Base-by-base conservation (phyloP, 2,797 vertebrate species). In the Coccyzus lansbergi region DNA sequence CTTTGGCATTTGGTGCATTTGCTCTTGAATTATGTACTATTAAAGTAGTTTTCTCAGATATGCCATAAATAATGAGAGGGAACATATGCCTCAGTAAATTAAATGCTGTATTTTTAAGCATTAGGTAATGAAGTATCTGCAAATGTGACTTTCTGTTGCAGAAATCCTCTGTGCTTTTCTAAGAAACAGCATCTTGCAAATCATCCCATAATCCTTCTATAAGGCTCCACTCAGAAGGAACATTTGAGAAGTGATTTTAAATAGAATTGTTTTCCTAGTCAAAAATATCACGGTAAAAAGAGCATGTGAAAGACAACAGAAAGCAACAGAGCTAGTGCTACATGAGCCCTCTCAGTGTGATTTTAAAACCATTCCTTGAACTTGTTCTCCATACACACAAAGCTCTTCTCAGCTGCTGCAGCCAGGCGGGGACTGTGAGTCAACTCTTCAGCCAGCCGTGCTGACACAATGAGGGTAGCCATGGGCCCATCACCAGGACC, bases 71-170 rank as follows among this genome's bases (percentile, higher is more conserved):
- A 76, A 78, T 68, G 65, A 69, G 52, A 77, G 63, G 82, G 36
- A 94, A 64, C 62, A 91, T 72, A 78, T 79, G 86, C 51, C 62
- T 92, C 48, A 38, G 34, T 75, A 87, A 83, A 92, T 85, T 74
- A 92, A 90, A 89, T 89, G 79, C 62, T 4, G 1, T 51, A 25
- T 78, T 87, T 90, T 89, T 86, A 89, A 93, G 48, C 31, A 60
- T 55, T 75, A 63, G 62, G 24, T 86, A 92, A 76, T 89, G 49
- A 95, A 88, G 31, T 52, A 80, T 77, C 75, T 77, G 63, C 67
- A 92, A 88, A 94, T 63, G 40, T 25, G 89, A 78, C 91, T 46
- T 33, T 67, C 49, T 76, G 25, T 51, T 67, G 52, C 48, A 87
- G 72, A 93, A 91, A 63, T 79, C 63, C 26, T 86, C 62, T 65